Evolutionary conservation across 2,797 vertebrate genomes (phyloP), one percentile per base, ranked within the genome.

Genomic region (Morus bassanus): DNA sequence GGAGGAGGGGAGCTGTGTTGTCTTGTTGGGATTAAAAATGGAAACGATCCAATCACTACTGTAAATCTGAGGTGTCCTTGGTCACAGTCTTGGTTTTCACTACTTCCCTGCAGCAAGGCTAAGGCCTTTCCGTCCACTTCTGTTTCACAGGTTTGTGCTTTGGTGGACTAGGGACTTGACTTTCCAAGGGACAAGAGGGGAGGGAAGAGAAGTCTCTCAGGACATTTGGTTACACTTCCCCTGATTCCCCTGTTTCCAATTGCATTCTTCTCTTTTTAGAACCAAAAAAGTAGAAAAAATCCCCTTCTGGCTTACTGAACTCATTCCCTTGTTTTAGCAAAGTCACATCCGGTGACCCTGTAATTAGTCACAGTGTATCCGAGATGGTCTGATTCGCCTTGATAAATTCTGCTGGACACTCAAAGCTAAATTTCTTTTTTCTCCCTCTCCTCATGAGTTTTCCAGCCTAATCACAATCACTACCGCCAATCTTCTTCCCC

Each of bases 61-160:
- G 0, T 15, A 8, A 39, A 11, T 31, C 45, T 33, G 46, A 50
- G 82, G 31, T 1, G 0, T 14, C 50, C 19, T 4, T 18, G 11
- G 13, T 48, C 59, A 28, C 18, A 28, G 25, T 18, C 27, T 30
- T 61, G 35, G 46, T 46, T 79, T 91, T 70, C 48, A n/a, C 35
- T 45, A 0, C 22, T 43, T 37, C 57, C 11, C 54, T 57, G 33
- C 51, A 73, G n/a, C 41, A n/a, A n/a, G 33, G 25, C 51, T 12
- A 3, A 4, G 13, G 28, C 21, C 45, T 53, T 30, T 37, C 15
- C 18, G 37, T 10, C 39, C 33, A 19, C 9, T 43, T 43, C 48
- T n/a, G 31, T 70, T 43, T 41, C 37, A 68, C 13, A 57, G 37
- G n/a, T 64, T 68, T 85, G n/a, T 41, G 25, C 50, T 76, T 82